Evolutionary conservation across 1,140 invertebrate genomes (phyloP).

Genomic region (Phortica variegata): DNA sequence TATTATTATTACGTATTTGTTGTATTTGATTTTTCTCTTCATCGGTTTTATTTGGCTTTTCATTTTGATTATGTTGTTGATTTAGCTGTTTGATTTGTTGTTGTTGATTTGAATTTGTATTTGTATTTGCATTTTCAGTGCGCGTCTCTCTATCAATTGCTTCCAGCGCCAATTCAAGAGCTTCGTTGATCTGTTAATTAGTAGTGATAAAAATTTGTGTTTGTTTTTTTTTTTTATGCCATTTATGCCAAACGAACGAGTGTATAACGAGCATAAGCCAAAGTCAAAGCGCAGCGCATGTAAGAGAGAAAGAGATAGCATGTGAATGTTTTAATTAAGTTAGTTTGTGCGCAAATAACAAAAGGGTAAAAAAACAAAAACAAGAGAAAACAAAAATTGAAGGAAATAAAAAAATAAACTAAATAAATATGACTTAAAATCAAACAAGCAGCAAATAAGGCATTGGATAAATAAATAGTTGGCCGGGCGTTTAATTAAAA

Average conservation of each 20-base stretch:
- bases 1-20: too few relatives aligned
- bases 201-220: not conserved
- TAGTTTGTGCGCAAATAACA: conserved; percentile 16
- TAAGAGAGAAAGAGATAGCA: too few relatives aligned
- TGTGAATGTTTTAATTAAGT: conserved; percentile 30
- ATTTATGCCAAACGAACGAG: not conserved
- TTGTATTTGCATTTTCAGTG: conserved; percentile 12
- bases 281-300: conserved; percentile 11
- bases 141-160: conserved; percentile 61
- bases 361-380: not conserved
- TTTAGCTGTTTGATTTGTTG: conserved; percentile 8
- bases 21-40: conserved; percentile 28
- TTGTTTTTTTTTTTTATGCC: conserved; percentile 4
- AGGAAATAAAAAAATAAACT: too few relatives aligned
- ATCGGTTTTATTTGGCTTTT: conserved; percentile 45
- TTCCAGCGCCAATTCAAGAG: conserved; percentile 63
- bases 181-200: conserved; percentile 61
- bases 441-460: conserved; percentile 2
- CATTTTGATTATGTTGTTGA: conserved; percentile 9
- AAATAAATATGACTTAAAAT: too few relatives aligned
- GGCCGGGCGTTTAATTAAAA: not conserved
- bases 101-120: conserved; percentile 9
- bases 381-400: not conserved
- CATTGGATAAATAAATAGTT: not conserved
- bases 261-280: not conserved